Conservation (phyloP, 2,113 vertebrate species). For the Cephalopterus ornatus region DNA sequence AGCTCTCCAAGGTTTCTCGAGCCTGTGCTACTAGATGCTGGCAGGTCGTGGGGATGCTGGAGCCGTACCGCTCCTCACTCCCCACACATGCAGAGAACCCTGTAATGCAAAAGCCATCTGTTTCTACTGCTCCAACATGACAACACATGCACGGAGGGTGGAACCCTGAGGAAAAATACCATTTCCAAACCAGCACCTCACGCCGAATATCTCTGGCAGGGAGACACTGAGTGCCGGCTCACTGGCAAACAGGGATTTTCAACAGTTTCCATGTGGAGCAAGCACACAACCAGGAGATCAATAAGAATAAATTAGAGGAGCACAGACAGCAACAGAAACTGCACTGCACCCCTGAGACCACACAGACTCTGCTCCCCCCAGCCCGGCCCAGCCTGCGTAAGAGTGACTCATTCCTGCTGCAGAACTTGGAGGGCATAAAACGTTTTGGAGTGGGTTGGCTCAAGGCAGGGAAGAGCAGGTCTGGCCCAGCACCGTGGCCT, state of each 20-base stretch:
- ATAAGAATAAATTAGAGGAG: slow-evolving; percentile 44
- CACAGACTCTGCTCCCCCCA: not conserved
- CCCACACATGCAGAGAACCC: not conserved
- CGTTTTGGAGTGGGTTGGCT: not conserved
- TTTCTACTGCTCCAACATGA: not conserved
- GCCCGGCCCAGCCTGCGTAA: not conserved
- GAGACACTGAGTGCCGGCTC: not conserved
- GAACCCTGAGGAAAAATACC: not conserved
- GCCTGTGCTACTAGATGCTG: fast-evolving
- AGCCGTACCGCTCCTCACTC: not conserved
- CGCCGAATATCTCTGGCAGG: fast-evolving
- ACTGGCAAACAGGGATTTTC: not conserved
- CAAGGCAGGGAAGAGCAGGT: not conserved
- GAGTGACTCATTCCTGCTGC: slow-evolving; percentile 43
- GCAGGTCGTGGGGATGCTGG: not conserved
- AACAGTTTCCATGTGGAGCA: not conserved
- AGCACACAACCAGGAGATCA: slow-evolving; percentile 16
- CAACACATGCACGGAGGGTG: not conserved
- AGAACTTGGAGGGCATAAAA: not conserved
- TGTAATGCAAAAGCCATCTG: not conserved
- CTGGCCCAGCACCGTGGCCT: not conserved
- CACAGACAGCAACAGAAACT: slow-evolving; percentile 21
- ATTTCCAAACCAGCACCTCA: not conserved
- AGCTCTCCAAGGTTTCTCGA: not conserved
- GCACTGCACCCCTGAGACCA: slow-evolving; percentile 18